Conservation (phyloP, 2,797 vertebrate genomes). For the Leuciscus waleckii region DNA sequence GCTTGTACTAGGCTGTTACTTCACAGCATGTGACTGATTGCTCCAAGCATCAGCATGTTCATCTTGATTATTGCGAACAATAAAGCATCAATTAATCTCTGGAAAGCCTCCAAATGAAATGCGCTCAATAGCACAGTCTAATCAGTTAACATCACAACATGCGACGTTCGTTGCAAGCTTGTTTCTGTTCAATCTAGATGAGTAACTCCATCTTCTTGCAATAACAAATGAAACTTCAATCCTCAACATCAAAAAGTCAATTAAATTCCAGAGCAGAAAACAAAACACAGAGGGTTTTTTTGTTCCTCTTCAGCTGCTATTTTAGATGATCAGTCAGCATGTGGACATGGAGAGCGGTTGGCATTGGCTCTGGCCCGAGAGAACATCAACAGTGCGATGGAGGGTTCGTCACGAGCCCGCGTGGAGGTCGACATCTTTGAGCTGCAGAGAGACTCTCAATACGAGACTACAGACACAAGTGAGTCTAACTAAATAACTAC, state of each 20-base stretch:
- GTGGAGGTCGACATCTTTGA: conserved; percentile 92
- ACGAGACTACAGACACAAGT: conserved; percentile 92
- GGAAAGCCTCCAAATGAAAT: conserved; percentile 23
- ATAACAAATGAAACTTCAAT: not conserved
- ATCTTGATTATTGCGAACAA: conserved; percentile 30
- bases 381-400: conserved; percentile 87
- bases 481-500: conserved; percentile 63
- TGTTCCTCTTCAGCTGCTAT: conserved; percentile 80
- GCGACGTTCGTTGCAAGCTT: not conserved
- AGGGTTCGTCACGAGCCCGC: conserved; percentile 79
- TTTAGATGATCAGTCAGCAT: conserved; percentile 87
- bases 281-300: not conserved
- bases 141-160: conserved; percentile 22
- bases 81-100: conserved; percentile 35
- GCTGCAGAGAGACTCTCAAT: conserved; percentile 89
- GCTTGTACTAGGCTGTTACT: not conserved
- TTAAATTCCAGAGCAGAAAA: conserved; percentile 4
- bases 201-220: conserved; percentile 22
- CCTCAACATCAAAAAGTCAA: conserved; percentile 14
- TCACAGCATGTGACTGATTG: conserved; percentile 22
- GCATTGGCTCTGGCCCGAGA: conserved; percentile 89
- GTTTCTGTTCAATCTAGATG: conserved; percentile 20
- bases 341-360: conserved; percentile 88
- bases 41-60: conserved; percentile 26
- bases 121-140: conserved; percentile 15